These are phyloP conservation scores for Lithobius niger DNA, from an alignment of 1,140 invertebrate genomes.

Conservation along the genomic window DNA sequence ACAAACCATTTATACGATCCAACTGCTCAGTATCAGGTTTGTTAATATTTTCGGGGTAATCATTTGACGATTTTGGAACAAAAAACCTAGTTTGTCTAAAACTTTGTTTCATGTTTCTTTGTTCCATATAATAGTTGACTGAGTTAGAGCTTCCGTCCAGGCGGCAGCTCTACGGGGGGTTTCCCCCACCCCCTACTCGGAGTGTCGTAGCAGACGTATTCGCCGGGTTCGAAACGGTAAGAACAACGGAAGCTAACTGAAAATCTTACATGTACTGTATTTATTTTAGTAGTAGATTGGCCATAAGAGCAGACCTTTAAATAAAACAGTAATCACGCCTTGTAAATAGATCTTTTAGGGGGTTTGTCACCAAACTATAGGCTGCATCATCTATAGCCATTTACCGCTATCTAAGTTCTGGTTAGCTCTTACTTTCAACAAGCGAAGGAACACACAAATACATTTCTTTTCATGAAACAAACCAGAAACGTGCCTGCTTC, in stretches of 20 bases:
- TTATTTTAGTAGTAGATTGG: background rate
- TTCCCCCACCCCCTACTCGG: conserved; percentile 20
- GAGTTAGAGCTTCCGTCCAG: conserved; percentile 49
- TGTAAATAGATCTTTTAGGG: background rate
- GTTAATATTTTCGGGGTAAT: background rate
- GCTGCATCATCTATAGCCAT: background rate
- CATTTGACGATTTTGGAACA: background rate
- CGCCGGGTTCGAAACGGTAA: conserved; percentile 21
- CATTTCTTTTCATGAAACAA: no score
- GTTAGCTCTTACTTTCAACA: background rate
- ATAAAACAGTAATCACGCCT: background rate
- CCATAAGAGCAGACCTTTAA: background rate
- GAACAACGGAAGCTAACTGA: background rate
- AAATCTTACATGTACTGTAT: background rate
- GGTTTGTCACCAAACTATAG: background rate
- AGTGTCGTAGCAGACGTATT: conserved; percentile 17
- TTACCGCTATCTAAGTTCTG: background rate
- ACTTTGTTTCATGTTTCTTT: background rate
- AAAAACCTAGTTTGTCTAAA: background rate
- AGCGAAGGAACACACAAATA: no score
- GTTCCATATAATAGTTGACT: conserved; percentile 30
- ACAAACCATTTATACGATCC: conserved; percentile 17
- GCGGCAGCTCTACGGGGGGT: conserved; percentile 42
- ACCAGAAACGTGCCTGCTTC: no score
- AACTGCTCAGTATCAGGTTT: conserved; percentile 41